Evolutionary conservation across 2,797 vertebrate genomes (phyloP), one percentile per base, ranked within the genome.

Genomic region (Poecilia velifera): DNA sequence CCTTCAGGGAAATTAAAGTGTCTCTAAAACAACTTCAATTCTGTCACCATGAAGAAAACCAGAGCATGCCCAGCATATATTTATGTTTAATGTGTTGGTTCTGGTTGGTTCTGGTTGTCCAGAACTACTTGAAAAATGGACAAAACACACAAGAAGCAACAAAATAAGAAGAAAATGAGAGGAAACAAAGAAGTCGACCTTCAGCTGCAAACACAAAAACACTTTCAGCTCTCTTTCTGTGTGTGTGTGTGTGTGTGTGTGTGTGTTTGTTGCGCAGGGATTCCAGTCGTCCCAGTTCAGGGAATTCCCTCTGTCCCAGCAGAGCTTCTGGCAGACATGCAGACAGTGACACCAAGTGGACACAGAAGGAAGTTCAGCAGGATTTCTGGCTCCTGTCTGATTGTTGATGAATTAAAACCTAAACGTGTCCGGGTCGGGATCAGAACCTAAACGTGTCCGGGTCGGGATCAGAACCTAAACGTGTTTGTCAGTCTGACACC

Each of bases 301-400:
- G 88, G 91, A 89, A 87, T 90, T 88, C 85, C 86, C 75, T 85
- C 59, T n/a, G 41, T 88, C 91, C 89, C 90, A 90, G 78, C 87
- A 89, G 86, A 81, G 82, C 59, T 31, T 14, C 0, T 3, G 12
- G 64, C 13, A 6, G 77, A 80, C 31, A 46, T 85, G 81, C 28
- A 47, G 62, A 86, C 80, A 91, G 89, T 72, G 88, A 81, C 91
- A 80, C 86, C 89, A 84, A 89, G 85, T 72, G 91, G 91, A 49
- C 1, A 66, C 3, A 76, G n/a, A 36, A 18, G 20, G 41, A 80
- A 5, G 31, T 55, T 45, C 77, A 16, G 45, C 10, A 57, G 51
- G 64, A 41, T 25, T 68, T 68, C 39, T 68, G 18, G 9, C 34
- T 68, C 2, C 25, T 28, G 53, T n/a, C 55, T 57, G 53, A 28